phyloP scores from a whole-genome alignment of 30 jellyfish, hydroid and myxozoan species.

The Aurelia sp. region DNA sequence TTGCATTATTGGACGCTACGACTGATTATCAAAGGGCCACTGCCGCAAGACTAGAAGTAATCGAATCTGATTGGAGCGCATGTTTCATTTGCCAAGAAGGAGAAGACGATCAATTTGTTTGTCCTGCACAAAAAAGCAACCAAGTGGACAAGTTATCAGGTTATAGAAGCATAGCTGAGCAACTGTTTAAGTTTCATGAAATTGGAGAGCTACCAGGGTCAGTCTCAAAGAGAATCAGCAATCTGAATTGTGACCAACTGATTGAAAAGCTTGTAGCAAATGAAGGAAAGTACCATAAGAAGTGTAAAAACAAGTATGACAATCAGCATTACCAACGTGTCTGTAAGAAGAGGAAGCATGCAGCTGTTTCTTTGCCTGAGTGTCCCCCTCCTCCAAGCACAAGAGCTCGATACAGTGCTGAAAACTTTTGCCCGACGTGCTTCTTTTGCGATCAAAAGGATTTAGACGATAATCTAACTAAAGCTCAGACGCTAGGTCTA shows the following conservation, averaged over 20 bases:
- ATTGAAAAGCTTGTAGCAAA: neutral
- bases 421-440: neutral
- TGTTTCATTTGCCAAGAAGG: neutral
- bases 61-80: neutral
- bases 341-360: neutral
- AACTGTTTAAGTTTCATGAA: slow-evolving; percentile 5
- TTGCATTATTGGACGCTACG: slow-evolving; percentile 6
- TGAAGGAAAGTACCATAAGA: slow-evolving; percentile 19
- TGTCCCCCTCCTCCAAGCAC: neutral
- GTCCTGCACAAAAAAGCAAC: slow-evolving; percentile 16
- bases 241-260: neutral
- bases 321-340: slow-evolving; percentile 9
- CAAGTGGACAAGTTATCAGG: neutral
- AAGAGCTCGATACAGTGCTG: slow-evolving; percentile 18
- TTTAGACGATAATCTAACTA: neutral
- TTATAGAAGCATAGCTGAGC: slow-evolving; percentile 10
- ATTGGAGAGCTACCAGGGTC: slow-evolving; percentile 1
- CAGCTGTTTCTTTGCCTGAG: neutral
- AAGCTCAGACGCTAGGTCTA: slow-evolving; percentile 24
- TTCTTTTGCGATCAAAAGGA: slow-evolving; percentile 1
- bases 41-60: neutral
- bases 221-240: neutral
- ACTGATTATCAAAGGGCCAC: neutral
- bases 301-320: slow-evolving; percentile 21
- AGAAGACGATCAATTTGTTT: neutral